Percentiles rank a stretch among this genome's conserved stretches.
Evolutionary conservation across 2,888 invertebrate genomes (phyloP).

Genomic region (Eilema sororculum): DNA sequence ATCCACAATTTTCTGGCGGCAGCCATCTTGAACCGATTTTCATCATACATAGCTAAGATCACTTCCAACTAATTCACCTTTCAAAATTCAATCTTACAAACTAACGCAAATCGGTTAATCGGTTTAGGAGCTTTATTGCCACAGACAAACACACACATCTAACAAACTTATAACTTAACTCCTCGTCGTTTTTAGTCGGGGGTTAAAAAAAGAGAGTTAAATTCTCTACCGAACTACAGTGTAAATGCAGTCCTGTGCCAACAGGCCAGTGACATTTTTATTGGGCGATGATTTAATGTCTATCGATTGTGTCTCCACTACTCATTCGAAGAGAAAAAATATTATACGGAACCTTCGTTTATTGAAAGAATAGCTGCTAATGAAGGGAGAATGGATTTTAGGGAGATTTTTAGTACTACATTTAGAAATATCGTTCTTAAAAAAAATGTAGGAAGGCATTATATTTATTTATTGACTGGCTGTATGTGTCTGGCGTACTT

Average conservation of each 20-base stretch:
- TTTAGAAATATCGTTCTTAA: not conserved
- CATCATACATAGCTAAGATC: no score
- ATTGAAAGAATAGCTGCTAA: slow-evolving; percentile 36
- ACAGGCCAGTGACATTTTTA: slow-evolving; percentile 85
- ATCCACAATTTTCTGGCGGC: no score
- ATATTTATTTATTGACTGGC: no score
- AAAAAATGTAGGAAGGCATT: not conserved
- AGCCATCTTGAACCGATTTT: no score
- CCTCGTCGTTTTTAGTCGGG: no score
- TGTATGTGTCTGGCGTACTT: not conserved
- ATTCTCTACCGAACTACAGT: slow-evolving; percentile 56
- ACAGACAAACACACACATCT: no score
- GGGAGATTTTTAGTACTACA: not conserved
- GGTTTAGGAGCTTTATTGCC: no score
- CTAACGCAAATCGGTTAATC: no score
- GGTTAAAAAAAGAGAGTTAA: not conserved
- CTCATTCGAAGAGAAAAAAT: slow-evolving; percentile 63
- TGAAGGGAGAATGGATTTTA: slow-evolving; percentile 19
- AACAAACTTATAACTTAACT: no score
- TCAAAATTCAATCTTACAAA: no score
- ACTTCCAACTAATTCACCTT: no score
- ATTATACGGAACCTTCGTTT: slow-evolving; percentile 59
- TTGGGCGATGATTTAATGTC: slow-evolving; percentile 82
- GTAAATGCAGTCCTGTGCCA: slow-evolving; percentile 57
- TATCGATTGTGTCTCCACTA: slow-evolving; percentile 80